Base-by-base conservation (phyloP, 2,797 vertebrate genomes). In the Aulostomus chinensis region DNA sequence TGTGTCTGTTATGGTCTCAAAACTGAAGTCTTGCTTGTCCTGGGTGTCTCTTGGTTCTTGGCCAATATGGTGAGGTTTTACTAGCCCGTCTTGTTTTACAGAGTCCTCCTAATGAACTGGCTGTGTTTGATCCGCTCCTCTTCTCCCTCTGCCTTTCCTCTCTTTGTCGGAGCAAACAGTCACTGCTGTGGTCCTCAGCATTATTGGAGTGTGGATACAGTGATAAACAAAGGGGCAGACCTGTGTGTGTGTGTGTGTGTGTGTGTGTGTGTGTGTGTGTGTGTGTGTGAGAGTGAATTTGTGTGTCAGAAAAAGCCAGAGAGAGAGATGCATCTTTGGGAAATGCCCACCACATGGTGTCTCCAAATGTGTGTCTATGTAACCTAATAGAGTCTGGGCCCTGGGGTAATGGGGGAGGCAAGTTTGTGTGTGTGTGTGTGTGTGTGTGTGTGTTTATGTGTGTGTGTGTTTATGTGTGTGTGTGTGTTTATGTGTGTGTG, bases 51-150 rank as follows among this genome's bases (percentile, higher is more conserved):
- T 79, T 36, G 43, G 25, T 58, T 39, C 79, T 87, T 87, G 83
- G 81, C 86, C 86, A 87, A 80, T 86, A 75, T 85, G 81, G 80
- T 82, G 86, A 87, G 89, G 25, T 69, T 64, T 76, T 70, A 73
- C 58, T 15, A 21, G 31, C 41, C 31, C 20, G 32, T 55, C 67
- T 52, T 42, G 55, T 89, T 94, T 94, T 92, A 93, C 91, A 89
- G 86, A 92, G 86, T 91, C 87, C 86, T 88, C 82, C 91, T 94
- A 94, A 94, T 93, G 88, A 90, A 91, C 87, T 92, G 84, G 88
- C 84, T 88, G 83, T 92, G 88, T 93, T 93, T 93, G 92, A 93
- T 92, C 89, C 88, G 70, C 34, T 57, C 50, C 5, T 29, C 11
- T 17, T 58, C 33, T 15, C 36, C 46, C 12, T 36, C 47, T 6